These are phyloP conservation scores for Tillus elongatus DNA, from an alignment of 2,888 invertebrate genomes.

Conservation along the genomic window DNA sequence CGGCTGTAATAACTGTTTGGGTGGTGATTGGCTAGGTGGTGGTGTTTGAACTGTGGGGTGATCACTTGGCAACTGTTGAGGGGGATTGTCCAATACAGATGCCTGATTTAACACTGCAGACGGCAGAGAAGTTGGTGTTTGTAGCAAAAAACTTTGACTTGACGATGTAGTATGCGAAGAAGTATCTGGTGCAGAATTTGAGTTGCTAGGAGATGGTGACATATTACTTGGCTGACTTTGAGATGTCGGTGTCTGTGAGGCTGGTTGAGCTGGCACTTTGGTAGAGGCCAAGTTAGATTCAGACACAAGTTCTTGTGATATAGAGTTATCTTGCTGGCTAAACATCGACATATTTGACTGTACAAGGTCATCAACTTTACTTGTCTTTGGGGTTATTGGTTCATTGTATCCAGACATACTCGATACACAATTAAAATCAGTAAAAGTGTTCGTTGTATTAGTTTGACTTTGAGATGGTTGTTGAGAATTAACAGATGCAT, in stretches of 20 bases:
- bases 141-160: conserved; percentile 10
- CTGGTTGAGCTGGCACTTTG: conserved; percentile 18
- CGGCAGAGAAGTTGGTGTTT: neutral
- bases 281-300: conserved; percentile 27
- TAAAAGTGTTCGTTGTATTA: conserved; percentile 34
- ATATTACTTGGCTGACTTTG: conserved; percentile 3
- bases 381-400: conserved; percentile 31
- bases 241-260: conserved; percentile 13
- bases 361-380: conserved; percentile 41
- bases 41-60: conserved; percentile 12
- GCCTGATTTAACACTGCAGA: too few relatives aligned
- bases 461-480: conserved; percentile 41
- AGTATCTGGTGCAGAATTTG: conserved; percentile 6
- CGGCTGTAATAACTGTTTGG: too few relatives aligned
- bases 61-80: too few relatives aligned
- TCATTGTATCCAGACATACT: conserved; percentile 39
- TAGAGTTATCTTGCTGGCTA: conserved; percentile 33
- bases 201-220: neutral
- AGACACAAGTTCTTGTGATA: conserved; percentile 34
- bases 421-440: conserved; percentile 39
- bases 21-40: conserved; percentile 15
- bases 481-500: conserved; percentile 37
- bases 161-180: conserved; percentile 7
- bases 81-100: too few relatives aligned
- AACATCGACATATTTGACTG: conserved; percentile 26